Base-by-base conservation (phyloP, 2,888 invertebrate species). In the Noctua fimbriata region DNA sequence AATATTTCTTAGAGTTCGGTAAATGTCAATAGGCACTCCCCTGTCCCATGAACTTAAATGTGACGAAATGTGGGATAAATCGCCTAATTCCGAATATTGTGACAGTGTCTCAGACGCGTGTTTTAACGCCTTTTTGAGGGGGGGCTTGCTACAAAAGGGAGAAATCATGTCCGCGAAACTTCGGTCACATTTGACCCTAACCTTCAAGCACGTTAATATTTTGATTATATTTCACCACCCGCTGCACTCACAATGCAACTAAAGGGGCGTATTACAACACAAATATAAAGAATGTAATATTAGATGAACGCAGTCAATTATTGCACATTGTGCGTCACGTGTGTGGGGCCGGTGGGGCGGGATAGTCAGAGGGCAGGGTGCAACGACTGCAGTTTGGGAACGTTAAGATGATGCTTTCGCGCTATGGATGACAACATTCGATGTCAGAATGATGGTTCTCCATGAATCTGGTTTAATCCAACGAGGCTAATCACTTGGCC, bases 251-350 rank as follows among this genome's bases (percentile, higher is more conserved):
- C 52, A 14, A 36, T 28, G 55, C 52, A 28, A 32, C 4, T 14
- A 16, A 63, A 58, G 72, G 83, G 72, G 71, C 28, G 49, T 21
- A 10, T 58, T 65, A 52, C 58, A 75, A 73, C 18, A 58, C 9
- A 63, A 80, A 52, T 69, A 84, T 71, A 69, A 84, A 79, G 76
- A 77, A 69, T 80, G 72, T 73, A 75, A 84, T 84, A 87, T 87
- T 72, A 55, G 65, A 75, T 67, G 76, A 81, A 66, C 36, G 74
- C 72, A 84, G 81, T 87, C 85, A 87, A 85, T 87, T 63, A 77
- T 87, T 85, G 81, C 69, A 67, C 74, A 85, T 87, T 87, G 88
- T 70, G 72, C 28, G 67, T 9, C 76, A 84, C 85, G 85, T 80
- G 85, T 12, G 70, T 55, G 44, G 74, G 67, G 36, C 32, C 32